Base-by-base conservation (phyloP, 2,888 invertebrate species). In the Tricholauxania praeusta region DNA sequence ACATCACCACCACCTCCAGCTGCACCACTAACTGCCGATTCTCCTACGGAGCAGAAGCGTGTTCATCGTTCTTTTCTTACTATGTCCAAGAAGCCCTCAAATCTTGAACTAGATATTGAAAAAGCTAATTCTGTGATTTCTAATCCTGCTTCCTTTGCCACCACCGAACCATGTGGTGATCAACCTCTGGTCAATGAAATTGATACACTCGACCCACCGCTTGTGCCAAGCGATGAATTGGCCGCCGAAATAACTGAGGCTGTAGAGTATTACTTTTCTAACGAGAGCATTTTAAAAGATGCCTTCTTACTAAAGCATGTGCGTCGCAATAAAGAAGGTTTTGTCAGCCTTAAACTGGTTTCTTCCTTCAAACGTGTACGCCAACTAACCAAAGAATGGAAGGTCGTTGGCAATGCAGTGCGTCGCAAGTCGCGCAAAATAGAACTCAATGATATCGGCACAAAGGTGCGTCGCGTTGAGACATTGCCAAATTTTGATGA, bases 361-460 rank as follows among this genome's bases (percentile, higher is more conserved):
- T 96, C 97, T 15, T 97, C 97, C 83, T 97, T 98, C 87, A 96
- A 97, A 84, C 92, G 96, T 76, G 96, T 98, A 59, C 97, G 98
- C 82, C 96, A 96, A 82, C 88, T 98, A 73, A 96, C 97, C 15
- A 95, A 96, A 84, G 97, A 98, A 85, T 98, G 97, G 95, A 91
- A 96, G 77, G 94, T 95, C 28, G 97, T 98, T 12, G 96, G 97
- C 1, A 92, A 93, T 82, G 95, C 97, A 49, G 89, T 98, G 77
- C 90, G 92, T 79, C 89, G 92, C 53, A 95, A 94, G 55, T 92
- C 92, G 3, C 91, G 90, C 19, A 93, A 93, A 80, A 89, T 98
- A 78, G 94, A 96, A 88, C 93, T 98, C 66, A 98, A 98, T 86
- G 94, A 96, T 75, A 91, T 93, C 75, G 96, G 96, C 32, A 97